These are phyloP conservation scores for Bettongia penicillata DNA, from an alignment of 2,113 vertebrate genomes.

Conservation along the genomic window DNA sequence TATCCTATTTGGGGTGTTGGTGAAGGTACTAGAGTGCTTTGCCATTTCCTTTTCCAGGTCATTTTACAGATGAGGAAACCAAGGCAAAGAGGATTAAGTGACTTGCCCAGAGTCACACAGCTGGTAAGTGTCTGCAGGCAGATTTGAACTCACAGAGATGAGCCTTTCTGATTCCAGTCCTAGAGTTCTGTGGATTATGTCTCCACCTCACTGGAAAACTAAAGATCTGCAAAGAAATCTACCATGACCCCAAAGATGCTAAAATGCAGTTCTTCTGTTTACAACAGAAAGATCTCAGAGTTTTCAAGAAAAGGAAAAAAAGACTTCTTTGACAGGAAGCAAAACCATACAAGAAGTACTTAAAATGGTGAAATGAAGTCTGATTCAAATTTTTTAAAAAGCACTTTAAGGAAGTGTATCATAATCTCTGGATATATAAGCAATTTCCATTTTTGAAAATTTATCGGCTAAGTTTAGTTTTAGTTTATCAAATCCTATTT, in stretches of 20 bases:
- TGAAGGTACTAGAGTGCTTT: background rate
- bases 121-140: background rate
- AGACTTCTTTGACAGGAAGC: background rate
- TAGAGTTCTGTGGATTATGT: background rate
- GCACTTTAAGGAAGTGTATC: background rate
- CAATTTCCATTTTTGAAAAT: background rate
- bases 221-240: constrained; percentile 13
- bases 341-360: background rate
- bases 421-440: background rate
- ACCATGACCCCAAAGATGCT: background rate
- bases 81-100: background rate
- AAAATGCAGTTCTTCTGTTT: background rate
- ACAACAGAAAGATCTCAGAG: background rate
- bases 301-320: background rate
- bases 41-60: background rate
- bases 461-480: no score
- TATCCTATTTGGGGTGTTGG: background rate
- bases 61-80: background rate
- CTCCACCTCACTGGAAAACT: background rate
- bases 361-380: background rate
- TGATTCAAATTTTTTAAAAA: background rate
- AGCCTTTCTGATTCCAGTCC: background rate
- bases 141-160: background rate
- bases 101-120: background rate
- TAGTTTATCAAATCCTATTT: no score